A percentile compares a stretch with the other conserved stretches of the same genome.
These are phyloP conservation scores for Lobophora halterata DNA, from an alignment of 2,888 invertebrate species.

Conservation along the genomic window DNA sequence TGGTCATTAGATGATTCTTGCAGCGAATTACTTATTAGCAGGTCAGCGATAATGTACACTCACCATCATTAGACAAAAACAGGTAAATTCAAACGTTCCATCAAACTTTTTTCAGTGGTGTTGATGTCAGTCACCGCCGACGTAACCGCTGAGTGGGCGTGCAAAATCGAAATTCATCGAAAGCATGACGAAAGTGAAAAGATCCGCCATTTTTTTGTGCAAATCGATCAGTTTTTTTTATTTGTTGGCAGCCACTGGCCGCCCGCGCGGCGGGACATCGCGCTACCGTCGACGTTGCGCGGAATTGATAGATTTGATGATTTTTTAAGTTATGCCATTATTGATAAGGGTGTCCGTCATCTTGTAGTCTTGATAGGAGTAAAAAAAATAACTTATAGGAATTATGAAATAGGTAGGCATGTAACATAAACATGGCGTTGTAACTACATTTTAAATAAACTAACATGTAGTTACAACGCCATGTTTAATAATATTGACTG, in stretches of 20 bases:
- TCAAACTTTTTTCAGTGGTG: constrained; percentile 15
- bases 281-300: constrained; percentile 43
- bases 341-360: constrained; percentile 11
- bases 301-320: constrained; percentile 50
- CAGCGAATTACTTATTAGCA: too few relatives aligned
- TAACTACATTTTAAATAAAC: too few relatives aligned
- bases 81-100: constrained; percentile 14
- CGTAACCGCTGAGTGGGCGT: constrained; percentile 59
- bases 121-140: constrained; percentile 21
- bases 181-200: constrained; percentile 57
- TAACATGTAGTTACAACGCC: too few relatives aligned
- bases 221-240: constrained; percentile 56
- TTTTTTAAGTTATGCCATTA: constrained; percentile 36
- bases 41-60: neutral
- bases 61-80: neutral
- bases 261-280: constrained; percentile 55
- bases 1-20: too few relatives aligned
- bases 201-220: constrained; percentile 54
- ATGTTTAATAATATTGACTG: too few relatives aligned
- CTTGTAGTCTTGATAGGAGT: too few relatives aligned
- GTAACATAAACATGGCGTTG: too few relatives aligned
- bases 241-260: constrained; percentile 46
- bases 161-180: constrained; percentile 54
- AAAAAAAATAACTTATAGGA: too few relatives aligned
- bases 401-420: too few relatives aligned